Percentiles rank a stretch among this genome's conserved stretches.
Conservation (phyloP, 2,113 vertebrate species). For the Ardeotis arabs region DNA sequence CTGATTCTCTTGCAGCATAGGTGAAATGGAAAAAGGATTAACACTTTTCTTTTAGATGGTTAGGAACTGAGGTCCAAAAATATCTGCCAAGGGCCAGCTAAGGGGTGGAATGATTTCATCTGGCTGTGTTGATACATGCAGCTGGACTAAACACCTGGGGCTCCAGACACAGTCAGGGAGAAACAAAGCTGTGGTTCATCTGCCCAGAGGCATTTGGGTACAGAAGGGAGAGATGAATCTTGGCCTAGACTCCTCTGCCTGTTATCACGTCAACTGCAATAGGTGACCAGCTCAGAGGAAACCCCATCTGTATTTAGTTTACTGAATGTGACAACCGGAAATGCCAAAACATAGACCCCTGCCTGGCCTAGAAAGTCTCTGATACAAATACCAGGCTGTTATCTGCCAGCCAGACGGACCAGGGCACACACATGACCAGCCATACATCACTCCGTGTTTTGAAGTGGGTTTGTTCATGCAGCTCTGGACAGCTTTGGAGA, state of each 20-base stretch:
- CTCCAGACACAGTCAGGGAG: neutral
- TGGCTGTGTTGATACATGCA: neutral
- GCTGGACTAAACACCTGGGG: neutral
- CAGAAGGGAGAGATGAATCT: neutral
- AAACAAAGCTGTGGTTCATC: neutral
- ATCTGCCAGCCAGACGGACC: neutral
- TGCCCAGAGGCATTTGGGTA: neutral
- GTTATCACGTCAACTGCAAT: neutral
- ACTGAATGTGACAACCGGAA: neutral
- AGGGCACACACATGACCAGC: neutral
- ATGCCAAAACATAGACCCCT: neutral
- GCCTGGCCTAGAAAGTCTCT: neutral
- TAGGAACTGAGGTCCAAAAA: neutral
- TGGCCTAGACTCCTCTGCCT: neutral
- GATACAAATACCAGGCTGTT: neutral
- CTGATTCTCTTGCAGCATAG: neutral
- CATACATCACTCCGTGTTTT: neutral
- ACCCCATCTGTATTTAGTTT: neutral
- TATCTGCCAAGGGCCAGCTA: neutral
- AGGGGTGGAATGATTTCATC: neutral
- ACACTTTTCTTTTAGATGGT: neutral
- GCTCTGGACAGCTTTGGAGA: neutral
- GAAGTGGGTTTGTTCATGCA: neutral
- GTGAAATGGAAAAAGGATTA: neutral
- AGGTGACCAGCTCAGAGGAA: neutral